Evolutionary conservation across 2,888 invertebrate genomes (phyloP).

Genomic region (Epirrhoe alternata): DNA sequence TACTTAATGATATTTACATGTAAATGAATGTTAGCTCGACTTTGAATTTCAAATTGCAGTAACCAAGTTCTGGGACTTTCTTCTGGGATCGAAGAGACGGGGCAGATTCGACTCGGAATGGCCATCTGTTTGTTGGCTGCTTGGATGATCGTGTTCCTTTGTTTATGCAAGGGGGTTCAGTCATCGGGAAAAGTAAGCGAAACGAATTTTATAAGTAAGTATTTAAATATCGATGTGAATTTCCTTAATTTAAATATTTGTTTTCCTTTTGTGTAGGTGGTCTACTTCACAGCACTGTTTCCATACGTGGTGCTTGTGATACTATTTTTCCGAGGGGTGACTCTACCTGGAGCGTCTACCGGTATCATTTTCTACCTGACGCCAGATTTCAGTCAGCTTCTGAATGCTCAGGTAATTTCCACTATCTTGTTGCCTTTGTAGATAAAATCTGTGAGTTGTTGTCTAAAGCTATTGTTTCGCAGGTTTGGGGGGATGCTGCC

Average conservation of each 20-base stretch:
- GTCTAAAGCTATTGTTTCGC: not conserved
- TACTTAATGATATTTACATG: conserved; percentile 20
- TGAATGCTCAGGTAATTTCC: conserved; percentile 86
- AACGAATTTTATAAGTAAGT: not conserved
- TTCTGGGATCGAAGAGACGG: conserved; percentile 90
- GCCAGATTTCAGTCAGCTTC: conserved; percentile 90
- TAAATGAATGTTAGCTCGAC: conserved; percentile 16
- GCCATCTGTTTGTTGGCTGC: conserved; percentile 90
- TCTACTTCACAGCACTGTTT: conserved; percentile 91
- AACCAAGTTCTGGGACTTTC: conserved; percentile 89
- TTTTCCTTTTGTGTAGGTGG: conserved; percentile 77
- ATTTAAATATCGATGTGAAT: not conserved
- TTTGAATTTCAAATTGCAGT: conserved; percentile 61
- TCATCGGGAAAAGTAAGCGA: conserved; percentile 89
- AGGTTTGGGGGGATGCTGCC: conserved; percentile 94
- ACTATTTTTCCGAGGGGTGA: conserved; percentile 91
- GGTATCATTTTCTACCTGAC: conserved; percentile 92
- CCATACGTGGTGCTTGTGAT: conserved; percentile 91
- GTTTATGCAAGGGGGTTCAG: conserved; percentile 92
- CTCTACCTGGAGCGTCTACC: conserved; percentile 90
- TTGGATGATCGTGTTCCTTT: conserved; percentile 92
- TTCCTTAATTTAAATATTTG: not conserved
- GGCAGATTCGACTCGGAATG: conserved; percentile 87
- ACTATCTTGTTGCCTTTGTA: not conserved
- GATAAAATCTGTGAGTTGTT: not conserved